Conservation (phyloP, 2,888 invertebrate genomes). For the Caenorhabditis plicata region DNA sequence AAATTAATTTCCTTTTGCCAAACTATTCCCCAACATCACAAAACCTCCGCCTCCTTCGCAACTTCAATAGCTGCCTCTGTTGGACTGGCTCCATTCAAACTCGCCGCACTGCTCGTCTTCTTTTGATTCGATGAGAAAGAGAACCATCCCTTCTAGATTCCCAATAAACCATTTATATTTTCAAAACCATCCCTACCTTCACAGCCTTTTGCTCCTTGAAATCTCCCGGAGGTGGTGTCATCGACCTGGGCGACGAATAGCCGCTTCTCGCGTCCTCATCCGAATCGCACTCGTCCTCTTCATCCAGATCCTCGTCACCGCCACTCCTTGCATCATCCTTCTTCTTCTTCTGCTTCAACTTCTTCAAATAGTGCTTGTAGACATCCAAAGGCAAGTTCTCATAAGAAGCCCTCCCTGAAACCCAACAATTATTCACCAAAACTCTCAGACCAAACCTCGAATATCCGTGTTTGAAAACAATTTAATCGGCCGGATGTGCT, state of each 20-base stretch:
- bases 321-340: slow-evolving; percentile 32
- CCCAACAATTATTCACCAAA: neutral
- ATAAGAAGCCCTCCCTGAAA: slow-evolving; percentile 39
- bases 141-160: slow-evolving; percentile 41
- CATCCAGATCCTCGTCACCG: slow-evolving; percentile 49
- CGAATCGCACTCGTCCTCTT: slow-evolving; percentile 56
- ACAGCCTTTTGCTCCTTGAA: slow-evolving; percentile 26
- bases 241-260: slow-evolving; percentile 54
- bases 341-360: slow-evolving; percentile 52
- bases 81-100: slow-evolving; percentile 10
- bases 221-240: slow-evolving; percentile 46
- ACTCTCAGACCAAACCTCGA: slow-evolving; percentile 11
- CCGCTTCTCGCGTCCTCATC: slow-evolving; percentile 48
- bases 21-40: too few species aligned
- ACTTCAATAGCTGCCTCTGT: slow-evolving; percentile 33
- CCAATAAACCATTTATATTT: neutral
- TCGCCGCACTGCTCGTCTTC: slow-evolving; percentile 20
- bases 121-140: slow-evolving; percentile 31
- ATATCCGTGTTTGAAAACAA: slow-evolving; percentile 41
- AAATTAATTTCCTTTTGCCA: too few species aligned
- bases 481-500: slow-evolving; percentile 60
- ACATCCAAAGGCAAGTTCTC: slow-evolving; percentile 52
- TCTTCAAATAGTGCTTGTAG: slow-evolving; percentile 59
- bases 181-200: slow-evolving; percentile 2
- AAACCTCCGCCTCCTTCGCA: slow-evolving; percentile 37